Percentiles rank a stretch among this genome's conserved stretches.
Evolutionary conservation across 2,113 vertebrate genomes (phyloP).

Genomic region (Xiphophorus couchianus): DNA sequence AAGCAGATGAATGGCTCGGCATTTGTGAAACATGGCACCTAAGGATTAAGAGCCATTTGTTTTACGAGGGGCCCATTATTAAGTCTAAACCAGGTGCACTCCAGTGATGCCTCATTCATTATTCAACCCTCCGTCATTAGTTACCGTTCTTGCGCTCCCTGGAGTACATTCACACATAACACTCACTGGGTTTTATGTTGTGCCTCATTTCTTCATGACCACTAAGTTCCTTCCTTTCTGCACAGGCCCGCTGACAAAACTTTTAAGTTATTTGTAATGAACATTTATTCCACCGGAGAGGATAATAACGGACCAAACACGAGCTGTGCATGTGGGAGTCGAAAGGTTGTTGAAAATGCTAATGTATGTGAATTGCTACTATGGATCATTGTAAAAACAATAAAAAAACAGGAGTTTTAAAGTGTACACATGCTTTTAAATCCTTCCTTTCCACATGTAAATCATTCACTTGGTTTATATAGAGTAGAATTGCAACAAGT

Average conservation of each 20-base stretch:
- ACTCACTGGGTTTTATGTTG: background rate
- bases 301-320: background rate
- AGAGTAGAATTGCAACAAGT: no score
- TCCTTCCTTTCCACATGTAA: no score
- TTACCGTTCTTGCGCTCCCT: background rate
- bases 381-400: background rate
- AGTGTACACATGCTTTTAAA: no score
- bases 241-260: background rate
- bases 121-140: conserved; percentile 2
- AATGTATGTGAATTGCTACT: background rate
- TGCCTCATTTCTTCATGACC: background rate
- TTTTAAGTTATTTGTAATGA: background rate
- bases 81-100: background rate
- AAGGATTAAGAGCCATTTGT: background rate
- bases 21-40: background rate
- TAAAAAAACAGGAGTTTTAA: background rate
- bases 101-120: conserved; percentile 5
- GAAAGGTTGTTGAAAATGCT: background rate
- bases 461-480: background rate
- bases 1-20: background rate
- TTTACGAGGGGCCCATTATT: background rate
- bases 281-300: background rate
- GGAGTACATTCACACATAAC: background rate
- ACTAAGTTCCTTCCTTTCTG: background rate
- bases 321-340: background rate